These are phyloP conservation scores for Pheucticus melanocephalus DNA, from an alignment of 2,113 vertebrate species.

Conservation along the genomic window DNA sequence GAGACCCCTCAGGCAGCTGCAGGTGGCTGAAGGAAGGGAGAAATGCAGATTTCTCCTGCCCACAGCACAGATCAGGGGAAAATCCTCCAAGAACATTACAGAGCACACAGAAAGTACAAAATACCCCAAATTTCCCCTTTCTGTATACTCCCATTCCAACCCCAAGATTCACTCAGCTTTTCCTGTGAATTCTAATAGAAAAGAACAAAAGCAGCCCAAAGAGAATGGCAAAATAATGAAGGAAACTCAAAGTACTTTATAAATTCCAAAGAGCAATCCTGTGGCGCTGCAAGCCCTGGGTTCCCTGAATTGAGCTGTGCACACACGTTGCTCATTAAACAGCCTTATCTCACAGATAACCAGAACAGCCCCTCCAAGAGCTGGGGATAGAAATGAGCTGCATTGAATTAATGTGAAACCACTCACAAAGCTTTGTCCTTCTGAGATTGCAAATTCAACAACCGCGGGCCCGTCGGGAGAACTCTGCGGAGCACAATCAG, in stretches of 20 bases:
- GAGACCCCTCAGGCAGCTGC: neutral
- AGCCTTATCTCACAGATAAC: neutral
- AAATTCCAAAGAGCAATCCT: neutral
- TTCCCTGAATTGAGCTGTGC: neutral
- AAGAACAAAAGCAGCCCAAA: neutral
- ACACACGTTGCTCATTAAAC: neutral
- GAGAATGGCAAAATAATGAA: neutral
- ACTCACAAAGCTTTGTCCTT: neutral
- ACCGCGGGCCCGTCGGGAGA: neutral
- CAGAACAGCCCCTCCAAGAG: neutral
- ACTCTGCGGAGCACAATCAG: neutral
- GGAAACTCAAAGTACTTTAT: neutral
- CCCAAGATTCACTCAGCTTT: neutral
- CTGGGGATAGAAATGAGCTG: neutral
- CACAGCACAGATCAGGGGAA: rapidly evolving
- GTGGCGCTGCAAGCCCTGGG: neutral
- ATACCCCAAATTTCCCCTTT: neutral
- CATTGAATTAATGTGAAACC: neutral
- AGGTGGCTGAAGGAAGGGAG: neutral
- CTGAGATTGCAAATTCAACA: neutral
- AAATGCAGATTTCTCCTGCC: neutral
- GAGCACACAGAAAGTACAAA: neutral
- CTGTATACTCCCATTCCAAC: neutral
- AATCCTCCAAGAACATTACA: neutral
- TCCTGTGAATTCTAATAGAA: neutral